Percentiles rank a stretch among this genome's conserved stretches.
Evolutionary conservation across 2,888 invertebrate genomes (phyloP).

Genomic region (Platerodrilus igneus): DNA sequence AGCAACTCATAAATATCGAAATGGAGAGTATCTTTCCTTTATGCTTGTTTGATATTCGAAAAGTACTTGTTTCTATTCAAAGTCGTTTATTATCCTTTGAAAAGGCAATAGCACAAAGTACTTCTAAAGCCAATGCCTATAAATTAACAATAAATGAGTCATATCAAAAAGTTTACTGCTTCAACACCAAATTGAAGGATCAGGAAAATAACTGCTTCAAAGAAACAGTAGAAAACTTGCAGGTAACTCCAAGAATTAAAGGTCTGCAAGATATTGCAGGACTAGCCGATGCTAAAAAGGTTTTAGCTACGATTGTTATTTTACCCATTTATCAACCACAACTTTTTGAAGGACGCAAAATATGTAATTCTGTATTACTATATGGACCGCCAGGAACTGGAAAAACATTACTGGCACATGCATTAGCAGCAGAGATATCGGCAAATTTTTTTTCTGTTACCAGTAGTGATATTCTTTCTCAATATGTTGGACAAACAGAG

Average conservation of each 20-base stretch:
- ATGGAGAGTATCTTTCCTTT: no score
- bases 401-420: slow-evolving; percentile 47
- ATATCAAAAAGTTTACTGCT: no score
- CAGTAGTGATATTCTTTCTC: slow-evolving; percentile 52
- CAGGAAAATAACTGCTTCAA: not conserved
- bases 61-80: no score
- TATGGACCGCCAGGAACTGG: slow-evolving; percentile 53
- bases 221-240: slow-evolving; percentile 19
- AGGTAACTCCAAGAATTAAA: slow-evolving; percentile 34
- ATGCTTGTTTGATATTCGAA: no score
- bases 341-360: slow-evolving; percentile 48
- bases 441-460: slow-evolving; percentile 52
- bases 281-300: slow-evolving; percentile 48
- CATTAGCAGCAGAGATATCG: slow-evolving; percentile 49
- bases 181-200: no score
- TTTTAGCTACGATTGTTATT: slow-evolving; percentile 49
- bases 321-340: slow-evolving; percentile 54
- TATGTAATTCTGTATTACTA: slow-evolving; percentile 52
- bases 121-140: no score
- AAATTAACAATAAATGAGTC: no score
- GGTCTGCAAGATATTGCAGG: slow-evolving; percentile 51
- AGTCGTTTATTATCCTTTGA: no score
- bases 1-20: no score
- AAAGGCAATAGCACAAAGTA: no score
- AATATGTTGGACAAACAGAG: slow-evolving; percentile 56